Percentiles rank a stretch among this genome's conserved stretches.
phyloP scores from a whole-genome alignment of 1,140 invertebrate genomes.

The Gryllus bimaculatus region DNA sequence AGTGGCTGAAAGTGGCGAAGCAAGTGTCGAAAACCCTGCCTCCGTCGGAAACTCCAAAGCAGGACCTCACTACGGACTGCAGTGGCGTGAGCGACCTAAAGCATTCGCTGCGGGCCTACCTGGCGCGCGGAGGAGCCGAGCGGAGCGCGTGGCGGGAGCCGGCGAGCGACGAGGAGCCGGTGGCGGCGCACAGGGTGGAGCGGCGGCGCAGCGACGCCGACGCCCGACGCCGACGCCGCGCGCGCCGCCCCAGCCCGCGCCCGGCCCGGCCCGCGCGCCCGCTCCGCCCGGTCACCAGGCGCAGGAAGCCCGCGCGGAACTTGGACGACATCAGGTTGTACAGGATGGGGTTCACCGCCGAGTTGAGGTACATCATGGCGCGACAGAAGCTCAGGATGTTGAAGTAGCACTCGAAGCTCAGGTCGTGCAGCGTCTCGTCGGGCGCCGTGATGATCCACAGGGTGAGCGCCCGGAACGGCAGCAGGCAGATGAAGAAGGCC shows the following conservation, averaged over 20 bases:
- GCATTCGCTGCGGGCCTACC: neutral
- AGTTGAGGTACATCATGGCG: constrained; percentile 79
- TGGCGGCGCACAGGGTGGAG: neutral
- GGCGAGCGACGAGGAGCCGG: neutral
- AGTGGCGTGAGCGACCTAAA: too few relatives aligned
- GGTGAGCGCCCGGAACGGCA: constrained; percentile 75
- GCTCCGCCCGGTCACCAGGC: constrained; percentile 47
- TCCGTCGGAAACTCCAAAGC: too few relatives aligned
- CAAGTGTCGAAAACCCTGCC: too few relatives aligned
- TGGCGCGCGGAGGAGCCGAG: neutral
- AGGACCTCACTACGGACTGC: too few relatives aligned
- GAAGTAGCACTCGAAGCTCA: constrained; percentile 55
- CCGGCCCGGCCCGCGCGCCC: constrained; percentile 23
- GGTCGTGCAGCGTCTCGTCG: constrained; percentile 47
- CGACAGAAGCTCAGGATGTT: constrained; percentile 71
- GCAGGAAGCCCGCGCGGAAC: constrained; percentile 64
- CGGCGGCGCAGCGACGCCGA: neutral
- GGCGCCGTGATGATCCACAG: constrained; percentile 65
- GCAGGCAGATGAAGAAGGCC: constrained; percentile 76
- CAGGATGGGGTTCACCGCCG: constrained; percentile 70
- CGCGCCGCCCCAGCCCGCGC: too few relatives aligned
- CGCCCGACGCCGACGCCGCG: too few relatives aligned
- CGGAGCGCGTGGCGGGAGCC: neutral
- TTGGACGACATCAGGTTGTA: constrained; percentile 81
- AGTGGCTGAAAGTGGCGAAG: too few relatives aligned